Evolutionary conservation across 1,140 invertebrate genomes (phyloP), one percentile per base, ranked within the genome.

Genomic region (Tribolium madens): DNA sequence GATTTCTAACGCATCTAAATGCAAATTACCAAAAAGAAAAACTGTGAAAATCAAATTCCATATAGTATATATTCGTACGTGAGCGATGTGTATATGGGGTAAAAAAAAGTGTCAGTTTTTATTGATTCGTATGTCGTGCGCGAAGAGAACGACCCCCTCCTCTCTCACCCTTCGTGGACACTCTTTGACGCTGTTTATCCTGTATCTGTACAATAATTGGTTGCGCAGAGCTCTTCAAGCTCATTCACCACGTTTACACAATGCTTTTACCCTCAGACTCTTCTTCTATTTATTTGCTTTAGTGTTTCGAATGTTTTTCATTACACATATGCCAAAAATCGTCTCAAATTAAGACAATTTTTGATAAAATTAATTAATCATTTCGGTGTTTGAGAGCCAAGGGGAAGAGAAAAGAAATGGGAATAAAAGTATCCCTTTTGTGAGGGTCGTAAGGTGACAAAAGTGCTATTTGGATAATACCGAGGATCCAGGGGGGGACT

Each of bases 31-130:
- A 72, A 52, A 50, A 72, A 72, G 52, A 72, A 50, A 48, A 72
- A 72, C 50, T 50, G 46, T 33, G 69, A 72, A 72, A 72, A 72
- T 72, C 70, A 72, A 72, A 72, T 72, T 72, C 73, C 73, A 69
- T 72, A 76, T 73, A 26, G 21, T 26, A 78, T 78, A 75, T 76
- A 76, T 10, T 76, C 36, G 69, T 78, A 78, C 74, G 76, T 78
- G 76, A 78, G 68, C 72, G 73, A 68, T 72, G 73, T 68, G 76
- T 79, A 73, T 78, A 73, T 76, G 31, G 78, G 75, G 73, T 73
- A 78, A 81, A 81, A 79, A 26, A 81, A 81, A 81, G 80, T 81
- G 80, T 81, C 80, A 79, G 80, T 81, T 81, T 81, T 81, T 81
- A 81, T 81, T 81, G 80, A 81, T 81, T 81, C 80, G 78, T 72